Evolutionary conservation across 2,797 vertebrate genomes (phyloP).

Genomic region (Cuculus canorus): DNA sequence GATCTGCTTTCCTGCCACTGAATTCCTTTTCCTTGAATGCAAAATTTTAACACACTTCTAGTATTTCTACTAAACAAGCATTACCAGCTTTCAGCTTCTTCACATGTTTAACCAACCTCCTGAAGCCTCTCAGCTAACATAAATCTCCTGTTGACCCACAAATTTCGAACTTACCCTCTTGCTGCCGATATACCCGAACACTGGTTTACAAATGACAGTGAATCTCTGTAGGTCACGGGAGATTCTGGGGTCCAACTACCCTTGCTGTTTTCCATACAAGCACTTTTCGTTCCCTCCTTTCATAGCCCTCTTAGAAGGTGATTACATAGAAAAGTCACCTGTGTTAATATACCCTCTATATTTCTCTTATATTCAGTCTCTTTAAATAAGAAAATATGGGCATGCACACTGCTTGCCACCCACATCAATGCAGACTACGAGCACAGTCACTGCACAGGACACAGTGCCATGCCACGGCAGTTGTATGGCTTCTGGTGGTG

Average conservation of each 20-base stretch:
- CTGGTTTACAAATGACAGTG: background rate
- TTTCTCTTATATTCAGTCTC: background rate
- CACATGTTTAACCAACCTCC: background rate
- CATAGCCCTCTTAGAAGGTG: background rate
- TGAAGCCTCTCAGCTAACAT: background rate
- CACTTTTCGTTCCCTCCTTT: background rate
- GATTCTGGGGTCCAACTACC: background rate
- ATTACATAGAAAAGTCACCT: background rate
- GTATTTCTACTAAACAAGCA: background rate
- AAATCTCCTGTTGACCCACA: background rate
- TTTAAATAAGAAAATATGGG: background rate
- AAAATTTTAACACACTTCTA: background rate
- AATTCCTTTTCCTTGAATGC: background rate
- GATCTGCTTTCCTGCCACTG: background rate
- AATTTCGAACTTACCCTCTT: background rate
- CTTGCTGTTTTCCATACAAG: background rate
- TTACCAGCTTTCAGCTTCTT: background rate
- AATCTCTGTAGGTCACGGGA: background rate
- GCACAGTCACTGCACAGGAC: background rate
- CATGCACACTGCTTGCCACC: fast-evolving
- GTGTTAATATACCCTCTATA: background rate
- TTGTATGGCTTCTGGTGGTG: background rate
- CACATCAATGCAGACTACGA: background rate
- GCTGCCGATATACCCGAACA: background rate
- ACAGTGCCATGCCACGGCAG: background rate